Evolutionary conservation across 2,888 invertebrate species (phyloP).

Genomic region (Mythimna lalbum): DNA sequence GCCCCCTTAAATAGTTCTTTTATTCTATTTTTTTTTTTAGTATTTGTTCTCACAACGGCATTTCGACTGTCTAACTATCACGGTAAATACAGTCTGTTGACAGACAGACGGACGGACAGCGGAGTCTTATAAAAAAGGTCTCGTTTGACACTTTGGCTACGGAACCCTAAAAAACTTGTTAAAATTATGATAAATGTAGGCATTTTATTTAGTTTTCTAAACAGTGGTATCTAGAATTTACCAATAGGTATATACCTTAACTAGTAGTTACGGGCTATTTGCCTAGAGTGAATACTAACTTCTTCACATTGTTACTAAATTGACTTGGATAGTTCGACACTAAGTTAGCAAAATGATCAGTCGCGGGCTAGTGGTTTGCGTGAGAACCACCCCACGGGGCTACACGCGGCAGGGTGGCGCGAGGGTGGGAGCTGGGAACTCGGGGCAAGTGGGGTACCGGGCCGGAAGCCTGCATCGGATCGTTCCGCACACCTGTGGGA

Average conservation of each 20-base stretch:
- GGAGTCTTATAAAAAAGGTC: no score
- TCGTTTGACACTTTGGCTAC: no score
- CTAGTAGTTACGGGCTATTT: conserved; percentile 18
- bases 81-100: no score
- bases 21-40: no score
- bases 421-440: conserved; percentile 74
- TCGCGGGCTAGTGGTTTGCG: conserved; percentile 82
- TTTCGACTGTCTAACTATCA: no score
- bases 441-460: conserved; percentile 83
- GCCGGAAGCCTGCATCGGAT: conserved; percentile 87
- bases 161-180: not conserved
- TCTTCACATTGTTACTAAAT: conserved; percentile 41
- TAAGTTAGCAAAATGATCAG: conserved; percentile 83
- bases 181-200: not conserved
- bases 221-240: not conserved
- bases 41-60: no score
- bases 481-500: conserved; percentile 88
- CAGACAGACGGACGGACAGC: no score
- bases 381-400: conserved; percentile 81
- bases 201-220: not conserved
- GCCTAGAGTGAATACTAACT: conserved; percentile 43
- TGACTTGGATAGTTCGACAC: conserved; percentile 38
- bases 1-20: no score
- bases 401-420: conserved; percentile 67
- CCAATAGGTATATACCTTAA: not conserved